Evolutionary conservation across 2,113 vertebrate species (phyloP).

Genomic region (Daubentonia madagascariensis): DNA sequence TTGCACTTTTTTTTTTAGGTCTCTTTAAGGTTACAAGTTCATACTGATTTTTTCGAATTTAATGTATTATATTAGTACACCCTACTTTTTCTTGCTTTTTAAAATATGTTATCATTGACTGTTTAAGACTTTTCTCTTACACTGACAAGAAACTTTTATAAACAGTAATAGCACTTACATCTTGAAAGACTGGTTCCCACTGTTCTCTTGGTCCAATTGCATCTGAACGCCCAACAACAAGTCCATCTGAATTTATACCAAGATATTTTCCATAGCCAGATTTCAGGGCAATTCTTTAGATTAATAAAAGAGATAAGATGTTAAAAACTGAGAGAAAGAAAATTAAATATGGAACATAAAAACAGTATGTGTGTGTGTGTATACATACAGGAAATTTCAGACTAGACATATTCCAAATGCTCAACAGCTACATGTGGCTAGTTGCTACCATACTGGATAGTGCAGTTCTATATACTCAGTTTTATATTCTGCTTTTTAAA

Average conservation of each 20-base stretch:
- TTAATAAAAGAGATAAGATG: background rate
- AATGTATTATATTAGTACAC: background rate
- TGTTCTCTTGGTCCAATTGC: slow-evolving; percentile 97
- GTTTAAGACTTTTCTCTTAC: background rate
- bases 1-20: background rate
- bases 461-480: background rate
- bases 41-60: background rate
- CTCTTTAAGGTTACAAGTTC: background rate
- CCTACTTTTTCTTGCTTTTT: background rate
- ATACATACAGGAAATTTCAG: background rate
- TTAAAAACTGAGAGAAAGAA: slow-evolving; percentile 35
- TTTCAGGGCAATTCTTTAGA: slow-evolving; percentile 93
- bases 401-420: background rate
- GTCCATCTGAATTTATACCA: slow-evolving; percentile 95
- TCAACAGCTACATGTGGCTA: background rate
- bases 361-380: background rate
- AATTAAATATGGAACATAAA: slow-evolving; percentile 25
- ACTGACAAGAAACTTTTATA: background rate
- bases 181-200: slow-evolving; percentile 97
- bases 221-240: slow-evolving; percentile 94
- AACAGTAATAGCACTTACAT: slow-evolving; percentile 85
- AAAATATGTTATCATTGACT: background rate
- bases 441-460: background rate
- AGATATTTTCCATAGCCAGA: slow-evolving; percentile 98
- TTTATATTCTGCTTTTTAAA: background rate